These are phyloP conservation scores for Augochlora pura DNA, from an alignment of 1,140 invertebrate genomes.

Conservation along the genomic window DNA sequence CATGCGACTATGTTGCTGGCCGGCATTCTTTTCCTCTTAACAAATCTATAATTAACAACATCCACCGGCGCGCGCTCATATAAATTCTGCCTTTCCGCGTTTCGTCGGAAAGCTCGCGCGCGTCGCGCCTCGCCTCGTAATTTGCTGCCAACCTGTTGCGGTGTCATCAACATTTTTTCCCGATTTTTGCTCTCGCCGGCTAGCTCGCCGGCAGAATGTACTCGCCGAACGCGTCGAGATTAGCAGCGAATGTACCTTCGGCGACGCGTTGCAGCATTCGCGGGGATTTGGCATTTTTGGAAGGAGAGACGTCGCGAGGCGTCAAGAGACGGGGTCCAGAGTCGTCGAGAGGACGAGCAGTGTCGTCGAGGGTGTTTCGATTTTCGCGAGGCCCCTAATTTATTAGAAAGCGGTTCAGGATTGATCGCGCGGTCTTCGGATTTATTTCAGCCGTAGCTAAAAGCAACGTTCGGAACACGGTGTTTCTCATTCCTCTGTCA, in stretches of 20 bases:
- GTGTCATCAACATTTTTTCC: not conserved
- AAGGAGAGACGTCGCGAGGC: too few relatives aligned
- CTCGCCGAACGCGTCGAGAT: not conserved
- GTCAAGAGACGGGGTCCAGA: too few relatives aligned
- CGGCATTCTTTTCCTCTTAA: slow-evolving; percentile 23
- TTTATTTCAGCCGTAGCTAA: not conserved
- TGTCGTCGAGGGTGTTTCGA: too few relatives aligned
- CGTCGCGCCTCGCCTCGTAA: not conserved
- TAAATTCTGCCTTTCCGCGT: not conserved
- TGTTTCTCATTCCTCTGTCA: not conserved
- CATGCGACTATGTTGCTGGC: slow-evolving; percentile 4
- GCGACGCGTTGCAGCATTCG: not conserved
- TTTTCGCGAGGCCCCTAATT: not conserved
- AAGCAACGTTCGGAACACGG: not conserved
- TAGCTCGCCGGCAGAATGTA: not conserved
- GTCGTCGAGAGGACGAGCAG: too few relatives aligned
- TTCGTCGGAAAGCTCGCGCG: not conserved
- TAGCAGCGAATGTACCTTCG: not conserved
- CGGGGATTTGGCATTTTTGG: not conserved
- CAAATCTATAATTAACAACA: slow-evolving; percentile 9
- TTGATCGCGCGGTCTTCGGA: not conserved
- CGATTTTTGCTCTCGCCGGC: not conserved
- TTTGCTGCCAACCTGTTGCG: slow-evolving; percentile 35
- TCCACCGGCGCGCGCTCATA: not conserved
- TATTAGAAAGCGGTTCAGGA: not conserved